phyloP scores from a whole-genome alignment of 2,888 invertebrate species.

The Drosophila merina region DNA sequence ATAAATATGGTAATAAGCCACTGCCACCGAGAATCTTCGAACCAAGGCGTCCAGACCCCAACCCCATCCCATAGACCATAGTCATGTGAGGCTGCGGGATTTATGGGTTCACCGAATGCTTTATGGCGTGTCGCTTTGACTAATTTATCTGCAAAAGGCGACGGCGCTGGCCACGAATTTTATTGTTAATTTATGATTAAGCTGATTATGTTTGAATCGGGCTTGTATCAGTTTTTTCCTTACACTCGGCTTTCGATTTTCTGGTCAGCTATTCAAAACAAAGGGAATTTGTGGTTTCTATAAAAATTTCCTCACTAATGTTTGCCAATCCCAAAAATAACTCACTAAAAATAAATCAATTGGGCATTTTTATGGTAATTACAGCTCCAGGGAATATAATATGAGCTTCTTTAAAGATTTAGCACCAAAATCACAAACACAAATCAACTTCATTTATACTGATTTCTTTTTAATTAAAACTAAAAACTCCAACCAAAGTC shows the following conservation, averaged over 20 bases:
- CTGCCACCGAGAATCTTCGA: slow-evolving; percentile 48
- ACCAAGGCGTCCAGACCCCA: slow-evolving; percentile 35
- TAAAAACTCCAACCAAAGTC: background rate
- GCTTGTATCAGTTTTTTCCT: slow-evolving; percentile 10
- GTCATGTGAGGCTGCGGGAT: slow-evolving; percentile 66
- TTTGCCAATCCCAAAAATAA: slow-evolving; percentile 26
- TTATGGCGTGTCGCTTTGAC: slow-evolving; percentile 83
- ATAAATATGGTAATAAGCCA: slow-evolving; percentile 82
- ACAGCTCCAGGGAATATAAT: background rate
- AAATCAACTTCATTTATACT: background rate
- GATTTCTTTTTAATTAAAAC: background rate
- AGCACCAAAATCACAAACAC: no score
- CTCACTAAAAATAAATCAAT: slow-evolving; percentile 1
- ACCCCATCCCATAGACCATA: slow-evolving; percentile 22
- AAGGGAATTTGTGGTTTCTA: slow-evolving; percentile 10
- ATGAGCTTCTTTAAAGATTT: background rate
- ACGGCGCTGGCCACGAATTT: slow-evolving; percentile 60
- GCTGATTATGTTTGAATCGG: slow-evolving; percentile 63
- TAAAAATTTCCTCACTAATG: background rate
- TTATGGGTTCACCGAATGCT: slow-evolving; percentile 83
- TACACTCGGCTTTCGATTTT: background rate
- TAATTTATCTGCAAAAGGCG: slow-evolving; percentile 80
- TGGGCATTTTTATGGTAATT: background rate
- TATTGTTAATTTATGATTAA: slow-evolving; percentile 75
- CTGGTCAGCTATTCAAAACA: slow-evolving; percentile 3